phyloP scores from a whole-genome alignment of 2,797 vertebrate genomes.

The Limnodromus scolopaceus region DNA sequence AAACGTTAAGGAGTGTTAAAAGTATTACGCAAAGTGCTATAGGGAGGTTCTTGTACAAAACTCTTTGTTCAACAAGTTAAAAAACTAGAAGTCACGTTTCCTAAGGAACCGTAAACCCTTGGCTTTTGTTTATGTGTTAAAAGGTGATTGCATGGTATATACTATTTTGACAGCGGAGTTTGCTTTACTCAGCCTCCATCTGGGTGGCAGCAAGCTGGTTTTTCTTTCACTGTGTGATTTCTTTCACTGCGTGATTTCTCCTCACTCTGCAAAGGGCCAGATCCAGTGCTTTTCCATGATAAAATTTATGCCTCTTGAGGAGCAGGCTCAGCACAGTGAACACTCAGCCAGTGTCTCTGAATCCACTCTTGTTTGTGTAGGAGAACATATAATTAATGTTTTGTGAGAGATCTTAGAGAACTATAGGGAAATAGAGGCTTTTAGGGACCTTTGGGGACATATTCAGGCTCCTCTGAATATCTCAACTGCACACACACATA shows the following conservation, averaged over 20 bases:
- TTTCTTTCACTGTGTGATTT: background rate
- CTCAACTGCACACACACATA: background rate
- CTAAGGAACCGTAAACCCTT: background rate
- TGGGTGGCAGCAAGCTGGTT: background rate
- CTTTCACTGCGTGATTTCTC: background rate
- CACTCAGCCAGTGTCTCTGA: background rate
- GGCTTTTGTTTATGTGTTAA: background rate
- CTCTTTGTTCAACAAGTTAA: background rate
- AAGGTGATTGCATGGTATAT: background rate
- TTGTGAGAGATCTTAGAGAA: background rate
- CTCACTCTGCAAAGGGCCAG: background rate
- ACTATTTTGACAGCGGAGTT: accelerated
- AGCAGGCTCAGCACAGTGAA: background rate
- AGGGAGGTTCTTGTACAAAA: background rate
- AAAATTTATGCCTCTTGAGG: background rate
- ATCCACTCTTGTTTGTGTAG: background rate
- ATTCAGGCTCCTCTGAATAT: background rate
- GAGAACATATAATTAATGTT: background rate
- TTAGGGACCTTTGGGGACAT: background rate
- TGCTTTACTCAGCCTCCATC: background rate
- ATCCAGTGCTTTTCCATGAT: background rate
- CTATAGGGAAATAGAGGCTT: background rate
- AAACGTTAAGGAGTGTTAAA: accelerated
- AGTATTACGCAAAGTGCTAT: background rate
- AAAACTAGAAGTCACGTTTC: background rate